Percentiles rank a stretch among this genome's conserved stretches.
Conservation (phyloP, 2,797 vertebrate species). For the Poecilia wingei region DNA sequence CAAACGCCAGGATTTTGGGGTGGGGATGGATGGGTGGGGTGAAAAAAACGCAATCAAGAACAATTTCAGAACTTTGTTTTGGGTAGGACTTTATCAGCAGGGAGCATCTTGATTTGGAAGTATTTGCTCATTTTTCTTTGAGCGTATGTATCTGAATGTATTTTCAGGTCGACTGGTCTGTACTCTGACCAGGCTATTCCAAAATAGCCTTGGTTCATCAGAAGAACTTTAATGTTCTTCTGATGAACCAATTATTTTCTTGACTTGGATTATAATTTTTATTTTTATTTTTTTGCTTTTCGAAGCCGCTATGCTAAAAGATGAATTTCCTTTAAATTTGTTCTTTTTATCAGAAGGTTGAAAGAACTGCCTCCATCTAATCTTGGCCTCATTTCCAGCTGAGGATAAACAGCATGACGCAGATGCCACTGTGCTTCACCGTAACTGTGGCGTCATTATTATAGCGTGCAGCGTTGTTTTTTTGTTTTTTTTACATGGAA, state of each 20-base stretch:
- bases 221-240: neutral
- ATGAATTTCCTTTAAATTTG: neutral
- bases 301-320: neutral
- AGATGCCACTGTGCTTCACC: neutral
- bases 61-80: neutral
- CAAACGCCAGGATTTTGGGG: neutral
- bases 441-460: neutral
- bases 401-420: neutral
- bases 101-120: neutral
- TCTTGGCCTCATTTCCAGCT: neutral
- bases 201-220: neutral
- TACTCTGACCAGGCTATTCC: neutral
- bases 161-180: neutral
- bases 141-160: neutral
- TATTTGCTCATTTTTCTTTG: neutral
- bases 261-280: neutral
- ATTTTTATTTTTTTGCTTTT: neutral
- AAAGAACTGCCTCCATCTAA: neutral
- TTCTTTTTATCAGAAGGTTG: neutral
- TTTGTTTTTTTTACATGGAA: neutral
- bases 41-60: neutral
- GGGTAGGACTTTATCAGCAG: neutral
- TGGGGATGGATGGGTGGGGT: neutral
- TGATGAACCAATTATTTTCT: neutral
- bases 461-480: neutral